A percentile compares a stretch with the other conserved stretches of the same genome.
Conservation (phyloP, 2,797 vertebrate genomes). For the Sarcophilus harrisii region DNA sequence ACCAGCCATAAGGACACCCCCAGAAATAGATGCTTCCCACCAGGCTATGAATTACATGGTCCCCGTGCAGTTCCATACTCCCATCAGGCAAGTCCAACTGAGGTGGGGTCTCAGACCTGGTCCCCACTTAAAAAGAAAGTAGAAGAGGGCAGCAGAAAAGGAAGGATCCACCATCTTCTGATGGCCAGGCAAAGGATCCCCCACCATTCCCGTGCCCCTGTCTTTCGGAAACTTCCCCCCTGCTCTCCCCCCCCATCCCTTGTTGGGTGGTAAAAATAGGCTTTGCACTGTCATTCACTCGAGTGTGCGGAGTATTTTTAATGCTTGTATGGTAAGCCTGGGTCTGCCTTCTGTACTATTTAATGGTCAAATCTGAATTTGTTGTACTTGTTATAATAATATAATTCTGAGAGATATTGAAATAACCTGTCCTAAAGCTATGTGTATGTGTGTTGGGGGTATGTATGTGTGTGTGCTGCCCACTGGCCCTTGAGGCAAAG, state of each 20-base stretch:
- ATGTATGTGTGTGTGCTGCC: background rate
- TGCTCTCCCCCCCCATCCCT: background rate
- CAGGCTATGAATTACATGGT: background rate
- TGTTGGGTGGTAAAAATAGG: conserved; percentile 65
- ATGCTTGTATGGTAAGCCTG: conserved; percentile 86
- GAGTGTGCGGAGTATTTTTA: conserved; percentile 72
- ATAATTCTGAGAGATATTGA: conserved; percentile 82
- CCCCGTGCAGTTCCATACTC: background rate
- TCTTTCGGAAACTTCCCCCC: background rate
- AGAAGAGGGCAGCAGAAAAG: background rate
- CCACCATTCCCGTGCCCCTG: background rate
- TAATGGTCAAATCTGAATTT: conserved; percentile 86
- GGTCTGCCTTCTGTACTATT: conserved; percentile 86
- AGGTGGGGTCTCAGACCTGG: background rate
- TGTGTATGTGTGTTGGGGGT: rapidly evolving
- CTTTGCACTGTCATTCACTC: conserved; percentile 89
- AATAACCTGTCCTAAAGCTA: conserved; percentile 72
- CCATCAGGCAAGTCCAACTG: background rate
- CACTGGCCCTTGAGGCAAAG: background rate
- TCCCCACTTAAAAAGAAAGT: background rate
- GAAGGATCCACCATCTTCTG: background rate
- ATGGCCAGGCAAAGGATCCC: background rate
- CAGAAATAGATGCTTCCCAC: background rate
- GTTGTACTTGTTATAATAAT: conserved; percentile 86
- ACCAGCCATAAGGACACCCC: background rate